These are phyloP conservation scores for Drosophila setosimentum DNA, from an alignment of 2,888 invertebrate species.

Conservation along the genomic window DNA sequence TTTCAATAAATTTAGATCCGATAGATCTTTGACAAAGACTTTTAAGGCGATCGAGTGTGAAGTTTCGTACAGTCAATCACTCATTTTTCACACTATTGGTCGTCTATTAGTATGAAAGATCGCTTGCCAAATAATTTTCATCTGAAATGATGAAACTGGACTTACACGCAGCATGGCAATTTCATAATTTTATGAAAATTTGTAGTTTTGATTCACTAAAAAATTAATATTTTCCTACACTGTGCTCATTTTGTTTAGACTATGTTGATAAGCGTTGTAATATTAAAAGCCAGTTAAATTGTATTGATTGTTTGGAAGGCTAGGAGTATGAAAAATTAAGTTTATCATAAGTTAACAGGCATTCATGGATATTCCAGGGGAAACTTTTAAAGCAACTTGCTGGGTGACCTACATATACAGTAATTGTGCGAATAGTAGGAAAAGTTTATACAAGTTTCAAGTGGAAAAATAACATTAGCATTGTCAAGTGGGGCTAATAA, in stretches of 20 bases:
- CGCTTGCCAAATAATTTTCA: background rate
- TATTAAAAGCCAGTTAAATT: background rate
- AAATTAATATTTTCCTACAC: background rate
- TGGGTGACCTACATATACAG: conserved; percentile 4
- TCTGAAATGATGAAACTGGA: background rate
- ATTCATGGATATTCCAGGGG: background rate
- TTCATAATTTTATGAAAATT: background rate
- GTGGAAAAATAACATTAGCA: conserved; percentile 11
- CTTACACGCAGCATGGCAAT: background rate
- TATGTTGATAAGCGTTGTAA: background rate
- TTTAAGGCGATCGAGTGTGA: background rate
- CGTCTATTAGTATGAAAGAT: background rate
- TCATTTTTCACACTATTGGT: background rate
- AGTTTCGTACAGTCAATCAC: background rate
- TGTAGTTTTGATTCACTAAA: background rate
- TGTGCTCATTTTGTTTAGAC: background rate
- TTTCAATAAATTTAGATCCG: background rate
- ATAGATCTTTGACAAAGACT: background rate
- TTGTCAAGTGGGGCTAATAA: conserved; percentile 27
- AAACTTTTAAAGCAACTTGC: background rate
- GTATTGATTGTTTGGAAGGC: background rate
- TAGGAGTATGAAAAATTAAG: background rate
- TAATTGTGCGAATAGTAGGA: background rate
- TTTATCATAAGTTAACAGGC: background rate
- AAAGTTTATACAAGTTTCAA: conserved; percentile 7